Percentiles rank a stretch among this genome's conserved stretches.
Evolutionary conservation across 2,888 invertebrate species (phyloP).

Genomic region (Cephonodes hylas): DNA sequence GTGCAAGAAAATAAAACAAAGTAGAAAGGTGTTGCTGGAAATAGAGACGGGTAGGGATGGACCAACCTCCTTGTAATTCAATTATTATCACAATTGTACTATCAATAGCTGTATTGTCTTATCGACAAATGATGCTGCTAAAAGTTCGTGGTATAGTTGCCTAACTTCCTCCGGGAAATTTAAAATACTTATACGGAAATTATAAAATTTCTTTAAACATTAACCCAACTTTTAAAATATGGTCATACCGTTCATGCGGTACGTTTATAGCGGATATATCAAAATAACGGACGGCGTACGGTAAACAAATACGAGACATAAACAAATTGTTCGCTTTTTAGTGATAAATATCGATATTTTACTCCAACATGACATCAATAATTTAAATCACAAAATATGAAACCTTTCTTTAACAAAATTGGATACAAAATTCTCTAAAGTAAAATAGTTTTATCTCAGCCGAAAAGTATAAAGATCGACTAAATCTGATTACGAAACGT

Average conservation of each 20-base stretch:
- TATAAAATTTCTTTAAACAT: neutral
- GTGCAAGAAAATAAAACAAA: slow-evolving; percentile 74
- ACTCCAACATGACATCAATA: no score
- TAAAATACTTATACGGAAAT: no score
- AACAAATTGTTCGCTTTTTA: neutral
- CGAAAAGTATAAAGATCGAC: neutral
- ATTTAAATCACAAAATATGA: no score
- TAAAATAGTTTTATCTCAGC: no score
- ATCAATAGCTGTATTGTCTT: no score
- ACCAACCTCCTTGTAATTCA: neutral
- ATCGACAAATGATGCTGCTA: no score
- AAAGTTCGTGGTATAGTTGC: no score
- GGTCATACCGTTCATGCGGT: neutral
- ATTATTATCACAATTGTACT: neutral
- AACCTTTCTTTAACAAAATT: no score
- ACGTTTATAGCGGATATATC: neutral
- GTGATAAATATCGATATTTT: no score
- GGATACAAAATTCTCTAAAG: no score
- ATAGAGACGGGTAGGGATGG: slow-evolving; percentile 46
- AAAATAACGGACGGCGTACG: slow-evolving; percentile 10
- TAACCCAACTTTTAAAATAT: neutral
- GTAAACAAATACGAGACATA: neutral
- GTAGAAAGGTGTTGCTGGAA: slow-evolving; percentile 65
- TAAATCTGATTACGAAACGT: neutral
- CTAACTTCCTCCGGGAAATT: no score